Percentiles rank a stretch among this genome's conserved stretches.
These are phyloP conservation scores for Catostylus mosaicus DNA, from an alignment of 30 jellyfish, hydroid and myxozoan genomes.

Conservation along the genomic window DNA sequence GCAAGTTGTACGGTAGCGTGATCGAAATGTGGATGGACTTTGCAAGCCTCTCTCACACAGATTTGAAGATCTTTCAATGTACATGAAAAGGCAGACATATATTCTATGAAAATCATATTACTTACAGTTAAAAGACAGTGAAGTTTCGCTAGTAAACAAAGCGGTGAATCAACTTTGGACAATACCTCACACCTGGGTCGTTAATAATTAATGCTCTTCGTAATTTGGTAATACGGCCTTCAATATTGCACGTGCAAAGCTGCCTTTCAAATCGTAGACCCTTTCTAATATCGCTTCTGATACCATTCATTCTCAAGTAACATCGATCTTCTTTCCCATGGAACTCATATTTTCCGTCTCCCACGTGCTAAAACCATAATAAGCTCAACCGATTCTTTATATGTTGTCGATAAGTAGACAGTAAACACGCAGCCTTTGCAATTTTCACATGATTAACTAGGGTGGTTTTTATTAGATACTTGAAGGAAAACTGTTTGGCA, in stretches of 20 bases:
- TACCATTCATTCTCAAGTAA: constrained; percentile 5
- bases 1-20: too few relatives aligned
- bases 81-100: constrained; percentile 4
- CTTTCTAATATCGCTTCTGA: constrained; percentile 2
- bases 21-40: too few relatives aligned
- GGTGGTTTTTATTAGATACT: too few relatives aligned
- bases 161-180: background rate
- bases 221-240: constrained; percentile 3
- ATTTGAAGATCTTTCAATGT: too few relatives aligned
- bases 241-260: constrained; percentile 30
- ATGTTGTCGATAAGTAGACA: background rate
- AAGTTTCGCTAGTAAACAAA: background rate
- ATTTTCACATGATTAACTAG: too few relatives aligned
- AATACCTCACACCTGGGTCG: constrained; percentile 54
- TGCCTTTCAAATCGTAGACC: constrained; percentile 15
- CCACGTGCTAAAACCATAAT: constrained; percentile 12
- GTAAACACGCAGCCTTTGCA: background rate
- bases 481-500: too few relatives aligned
- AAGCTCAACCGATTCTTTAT: background rate
- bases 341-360: background rate
- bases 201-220: constrained; percentile 28
- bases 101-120: background rate
- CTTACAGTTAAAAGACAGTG: background rate
- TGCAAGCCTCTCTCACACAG: too few relatives aligned
- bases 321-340: constrained; percentile 16